phyloP scores from a whole-genome alignment of 2,797 vertebrate species.

The Xiphophorus birchmanni region DNA sequence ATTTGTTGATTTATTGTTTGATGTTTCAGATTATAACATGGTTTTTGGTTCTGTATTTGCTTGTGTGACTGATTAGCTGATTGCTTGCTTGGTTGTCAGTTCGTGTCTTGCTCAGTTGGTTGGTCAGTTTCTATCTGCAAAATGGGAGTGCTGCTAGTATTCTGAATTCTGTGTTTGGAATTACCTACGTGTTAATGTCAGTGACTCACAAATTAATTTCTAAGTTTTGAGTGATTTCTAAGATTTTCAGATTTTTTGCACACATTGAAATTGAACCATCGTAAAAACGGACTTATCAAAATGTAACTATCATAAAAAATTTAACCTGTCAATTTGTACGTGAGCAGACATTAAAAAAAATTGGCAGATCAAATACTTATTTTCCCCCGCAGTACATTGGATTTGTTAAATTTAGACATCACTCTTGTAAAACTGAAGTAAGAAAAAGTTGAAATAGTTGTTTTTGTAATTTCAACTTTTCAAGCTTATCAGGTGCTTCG shows the following conservation, averaged over 20 bases:
- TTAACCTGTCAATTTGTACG: background rate
- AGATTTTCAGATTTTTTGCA: background rate
- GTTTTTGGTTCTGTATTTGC: background rate
- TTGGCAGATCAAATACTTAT: background rate
- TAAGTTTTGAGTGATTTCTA: background rate
- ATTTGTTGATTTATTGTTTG: background rate
- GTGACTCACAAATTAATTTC: background rate
- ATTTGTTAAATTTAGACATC: conserved; percentile 7
- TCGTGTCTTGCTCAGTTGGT: background rate
- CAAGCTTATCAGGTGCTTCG: background rate
- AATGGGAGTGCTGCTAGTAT: background rate
- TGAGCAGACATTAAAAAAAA: background rate
- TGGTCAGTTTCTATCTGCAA: background rate
- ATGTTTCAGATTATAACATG: background rate
- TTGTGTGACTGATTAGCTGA: background rate
- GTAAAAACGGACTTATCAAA: background rate
- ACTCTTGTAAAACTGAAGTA: conserved; percentile 8
- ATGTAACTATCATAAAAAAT: background rate
- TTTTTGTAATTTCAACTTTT: background rate
- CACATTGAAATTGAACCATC: background rate
- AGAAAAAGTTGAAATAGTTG: conserved; percentile 3
- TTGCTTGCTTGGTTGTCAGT: background rate
- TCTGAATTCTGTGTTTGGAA: background rate
- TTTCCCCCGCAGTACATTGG: background rate
- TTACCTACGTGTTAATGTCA: background rate